These are phyloP conservation scores for Gopherus flavomarginatus DNA, from an alignment of 2,113 vertebrate genomes.

Conservation along the genomic window DNA sequence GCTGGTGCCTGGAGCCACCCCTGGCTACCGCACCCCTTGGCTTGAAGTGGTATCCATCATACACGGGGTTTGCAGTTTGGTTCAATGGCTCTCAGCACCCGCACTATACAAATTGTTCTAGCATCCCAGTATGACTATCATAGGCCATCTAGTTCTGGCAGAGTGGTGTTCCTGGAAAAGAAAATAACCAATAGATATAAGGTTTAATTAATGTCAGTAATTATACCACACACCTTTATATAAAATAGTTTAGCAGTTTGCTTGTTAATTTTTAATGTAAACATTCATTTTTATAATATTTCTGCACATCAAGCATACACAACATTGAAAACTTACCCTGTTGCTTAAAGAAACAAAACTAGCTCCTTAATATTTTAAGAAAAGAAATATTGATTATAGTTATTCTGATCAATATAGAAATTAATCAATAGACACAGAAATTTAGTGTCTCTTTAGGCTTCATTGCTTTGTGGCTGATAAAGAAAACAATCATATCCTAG, in stretches of 20 bases:
- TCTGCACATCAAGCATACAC: background rate
- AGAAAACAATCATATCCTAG: background rate
- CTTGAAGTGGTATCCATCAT: too few species aligned
- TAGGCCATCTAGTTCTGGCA: background rate
- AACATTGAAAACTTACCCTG: background rate
- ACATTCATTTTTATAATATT: background rate
- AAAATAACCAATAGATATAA: background rate
- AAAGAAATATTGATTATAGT: background rate
- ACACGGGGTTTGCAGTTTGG: too few species aligned
- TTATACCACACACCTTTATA: background rate
- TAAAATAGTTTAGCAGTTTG: background rate
- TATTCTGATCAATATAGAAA: too few species aligned
- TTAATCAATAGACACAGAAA: background rate
- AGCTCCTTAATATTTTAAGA: background rate
- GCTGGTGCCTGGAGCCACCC: too few species aligned
- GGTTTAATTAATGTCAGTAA: background rate
- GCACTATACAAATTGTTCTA: too few species aligned
- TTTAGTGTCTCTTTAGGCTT: background rate
- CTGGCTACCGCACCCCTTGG: too few species aligned
- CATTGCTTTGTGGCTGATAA: background rate
- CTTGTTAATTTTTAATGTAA: constrained; percentile 7
- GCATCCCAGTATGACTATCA: background rate
- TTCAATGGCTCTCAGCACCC: too few species aligned
- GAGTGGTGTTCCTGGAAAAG: background rate
- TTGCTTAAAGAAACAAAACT: background rate